A percentile compares a stretch with the other conserved stretches of the same genome.
Evolutionary conservation across 2,888 invertebrate genomes (phyloP).

Genomic region (Galerucella calmariensis): DNA sequence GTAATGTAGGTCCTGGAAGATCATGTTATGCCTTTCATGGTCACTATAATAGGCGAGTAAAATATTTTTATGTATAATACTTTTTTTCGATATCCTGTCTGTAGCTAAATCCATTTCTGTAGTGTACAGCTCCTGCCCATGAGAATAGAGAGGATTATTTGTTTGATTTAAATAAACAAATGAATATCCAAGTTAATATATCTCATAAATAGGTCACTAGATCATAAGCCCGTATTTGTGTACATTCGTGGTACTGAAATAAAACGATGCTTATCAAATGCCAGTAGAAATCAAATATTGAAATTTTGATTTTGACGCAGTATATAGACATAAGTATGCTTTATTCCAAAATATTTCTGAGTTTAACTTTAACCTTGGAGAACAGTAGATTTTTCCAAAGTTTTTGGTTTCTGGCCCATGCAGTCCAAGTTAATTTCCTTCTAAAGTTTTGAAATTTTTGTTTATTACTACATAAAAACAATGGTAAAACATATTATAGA

Average conservation of each 20-base stretch:
- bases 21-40: no score
- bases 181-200: constrained; percentile 20
- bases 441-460: no score
- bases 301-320: not conserved
- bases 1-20: no score
- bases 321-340: not conserved
- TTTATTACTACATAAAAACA: no score
- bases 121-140: not conserved
- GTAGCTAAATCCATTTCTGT: constrained; percentile 2
- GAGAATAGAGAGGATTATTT: constrained; percentile 28
- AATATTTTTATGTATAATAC: not conserved
- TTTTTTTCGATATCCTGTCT: not conserved
- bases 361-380: no score
- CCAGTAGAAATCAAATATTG: not conserved
- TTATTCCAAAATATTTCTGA: no score
- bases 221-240: constrained; percentile 12
- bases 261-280: not conserved
- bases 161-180: constrained; percentile 30
- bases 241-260: not conserved
- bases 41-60: no score
- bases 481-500: no score
- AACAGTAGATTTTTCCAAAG: no score
- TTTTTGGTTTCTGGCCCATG: no score
- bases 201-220: constrained; percentile 26
- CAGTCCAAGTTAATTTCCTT: no score